A percentile compares a stretch with the other conserved stretches of the same genome.
Evolutionary conservation across 1,140 invertebrate genomes (phyloP).

Genomic region (Lordiphosa stackelbergi): DNA sequence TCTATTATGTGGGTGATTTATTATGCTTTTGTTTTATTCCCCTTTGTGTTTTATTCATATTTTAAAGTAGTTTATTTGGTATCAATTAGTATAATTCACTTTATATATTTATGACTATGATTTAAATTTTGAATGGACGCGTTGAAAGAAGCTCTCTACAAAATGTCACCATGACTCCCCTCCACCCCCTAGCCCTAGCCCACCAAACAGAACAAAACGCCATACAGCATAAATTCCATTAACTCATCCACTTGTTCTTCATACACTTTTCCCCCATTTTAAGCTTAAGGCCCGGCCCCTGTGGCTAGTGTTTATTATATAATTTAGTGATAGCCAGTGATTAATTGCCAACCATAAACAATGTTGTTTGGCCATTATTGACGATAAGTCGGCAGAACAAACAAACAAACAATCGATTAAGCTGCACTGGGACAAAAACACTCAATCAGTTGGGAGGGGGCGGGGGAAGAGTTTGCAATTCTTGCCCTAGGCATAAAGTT

Average conservation of each 20-base stretch:
- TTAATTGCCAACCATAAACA: conserved; percentile 30
- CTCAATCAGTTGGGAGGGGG: conserved; percentile 40
- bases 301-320: conserved; percentile 13
- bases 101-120: too few species aligned
- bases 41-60: too few species aligned
- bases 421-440: conserved; percentile 34
- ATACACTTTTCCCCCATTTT: conserved; percentile 14
- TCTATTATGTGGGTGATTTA: too few species aligned
- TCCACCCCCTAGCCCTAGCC: too few species aligned
- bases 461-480: conserved; percentile 27
- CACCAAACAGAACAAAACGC: neutral
- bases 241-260: conserved; percentile 9
- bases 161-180: too few species aligned
- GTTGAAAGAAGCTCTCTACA: too few species aligned
- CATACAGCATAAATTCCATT: conserved; percentile 8
- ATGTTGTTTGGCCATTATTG: conserved; percentile 25
- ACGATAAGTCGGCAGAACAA: conserved; percentile 33
- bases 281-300: conserved; percentile 23
- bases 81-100: too few species aligned
- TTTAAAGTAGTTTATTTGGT: too few species aligned
- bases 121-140: too few species aligned
- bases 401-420: conserved; percentile 58
- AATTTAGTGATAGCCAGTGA: conserved; percentile 33
- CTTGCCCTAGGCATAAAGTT: conserved; percentile 52
- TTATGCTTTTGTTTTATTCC: too few species aligned